These are phyloP conservation scores for Canis aureus DNA, from an alignment of 2,113 vertebrate species.

Conservation along the genomic window DNA sequence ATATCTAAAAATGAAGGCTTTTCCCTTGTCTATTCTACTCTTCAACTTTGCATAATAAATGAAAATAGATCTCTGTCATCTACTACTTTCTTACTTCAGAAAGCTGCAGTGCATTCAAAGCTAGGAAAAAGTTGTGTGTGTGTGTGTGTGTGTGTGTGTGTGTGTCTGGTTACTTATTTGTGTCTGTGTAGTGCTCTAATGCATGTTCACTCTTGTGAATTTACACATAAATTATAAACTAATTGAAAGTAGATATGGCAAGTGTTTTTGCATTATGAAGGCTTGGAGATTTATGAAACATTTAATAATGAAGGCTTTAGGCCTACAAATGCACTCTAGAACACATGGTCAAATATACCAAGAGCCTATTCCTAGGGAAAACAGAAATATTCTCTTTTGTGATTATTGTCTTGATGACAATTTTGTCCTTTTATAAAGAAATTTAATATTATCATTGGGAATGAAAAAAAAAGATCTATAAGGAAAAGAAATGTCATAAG, in stretches of 20 bases:
- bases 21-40: neutral
- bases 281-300: neutral
- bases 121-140: neutral
- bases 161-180: neutral
- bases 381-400: constrained; percentile 61
- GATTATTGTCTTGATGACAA: constrained; percentile 42
- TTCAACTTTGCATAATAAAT: neutral
- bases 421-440: neutral
- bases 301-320: neutral
- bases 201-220: neutral
- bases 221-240: constrained; percentile 40
- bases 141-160: neutral
- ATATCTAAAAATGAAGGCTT: neutral
- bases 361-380: constrained; percentile 24
- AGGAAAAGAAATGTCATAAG: constrained; percentile 4
- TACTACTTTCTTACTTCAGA: neutral
- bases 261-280: neutral
- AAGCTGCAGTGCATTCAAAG: neutral
- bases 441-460: neutral
- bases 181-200: neutral
- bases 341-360: neutral
- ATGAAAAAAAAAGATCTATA: neutral
- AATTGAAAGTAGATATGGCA: constrained; percentile 29
- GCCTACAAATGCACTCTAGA: neutral
- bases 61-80: neutral